phyloP scores from a whole-genome alignment of 2,113 vertebrate genomes.

The Platycercus adscitus region DNA sequence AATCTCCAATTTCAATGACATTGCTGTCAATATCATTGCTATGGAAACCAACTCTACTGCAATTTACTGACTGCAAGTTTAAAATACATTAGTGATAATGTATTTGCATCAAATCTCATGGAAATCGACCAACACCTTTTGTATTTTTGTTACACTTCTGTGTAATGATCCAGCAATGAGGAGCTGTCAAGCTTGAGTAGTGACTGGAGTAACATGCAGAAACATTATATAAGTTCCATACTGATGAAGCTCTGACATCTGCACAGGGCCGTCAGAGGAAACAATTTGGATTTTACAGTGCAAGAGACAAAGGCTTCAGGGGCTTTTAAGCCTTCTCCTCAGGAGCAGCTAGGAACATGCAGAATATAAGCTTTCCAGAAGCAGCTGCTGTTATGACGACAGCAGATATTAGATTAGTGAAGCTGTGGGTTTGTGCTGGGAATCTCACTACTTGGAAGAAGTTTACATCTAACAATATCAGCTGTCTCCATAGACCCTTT shows the following conservation, averaged over 20 bases:
- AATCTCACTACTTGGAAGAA: not conserved
- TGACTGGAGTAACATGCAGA: not conserved
- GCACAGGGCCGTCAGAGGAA: not conserved
- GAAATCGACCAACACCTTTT: not conserved
- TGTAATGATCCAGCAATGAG: slow-evolving; percentile 12
- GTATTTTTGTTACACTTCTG: slow-evolving; percentile 2
- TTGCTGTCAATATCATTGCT: not conserved
- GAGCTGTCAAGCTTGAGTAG: slow-evolving; percentile 2
- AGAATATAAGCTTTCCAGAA: not conserved
- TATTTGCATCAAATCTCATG: not conserved
- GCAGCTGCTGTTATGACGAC: not conserved
- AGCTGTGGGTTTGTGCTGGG: not conserved
- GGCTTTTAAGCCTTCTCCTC: not conserved
- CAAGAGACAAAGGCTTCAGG: not conserved
- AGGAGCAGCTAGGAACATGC: not conserved
- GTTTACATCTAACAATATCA: not conserved
- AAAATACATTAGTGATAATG: slow-evolving; percentile 10
- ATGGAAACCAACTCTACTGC: slow-evolving; percentile 22
- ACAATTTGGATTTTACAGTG: not conserved
- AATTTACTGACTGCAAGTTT: not conserved
- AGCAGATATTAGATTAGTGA: not conserved
- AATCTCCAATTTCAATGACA: not conserved
- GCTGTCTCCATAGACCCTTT: not conserved
- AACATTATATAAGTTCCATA: not conserved
- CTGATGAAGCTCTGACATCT: not conserved